These are phyloP conservation scores for Pyrgilauda ruficollis DNA, from an alignment of 2,113 vertebrate genomes.

Conservation along the genomic window DNA sequence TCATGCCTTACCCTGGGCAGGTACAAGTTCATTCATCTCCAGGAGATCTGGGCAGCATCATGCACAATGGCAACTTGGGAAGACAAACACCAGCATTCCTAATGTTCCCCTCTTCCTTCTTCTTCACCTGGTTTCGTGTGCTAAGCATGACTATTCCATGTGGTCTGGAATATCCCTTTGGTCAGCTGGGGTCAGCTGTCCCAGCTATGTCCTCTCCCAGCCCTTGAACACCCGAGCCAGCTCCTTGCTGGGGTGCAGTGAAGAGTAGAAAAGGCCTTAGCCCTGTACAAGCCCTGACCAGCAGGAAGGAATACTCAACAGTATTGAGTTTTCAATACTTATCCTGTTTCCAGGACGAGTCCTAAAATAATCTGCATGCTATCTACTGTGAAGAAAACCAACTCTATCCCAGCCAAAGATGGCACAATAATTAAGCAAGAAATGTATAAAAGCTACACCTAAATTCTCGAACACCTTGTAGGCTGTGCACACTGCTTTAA, in stretches of 20 bases:
- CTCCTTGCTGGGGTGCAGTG: rapidly evolving
- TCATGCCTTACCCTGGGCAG: not conserved
- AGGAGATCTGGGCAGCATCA: not conserved
- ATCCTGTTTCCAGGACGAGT: not conserved
- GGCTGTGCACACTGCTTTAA: not conserved
- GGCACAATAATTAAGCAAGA: not conserved
- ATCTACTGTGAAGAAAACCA: not conserved
- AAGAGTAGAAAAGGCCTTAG: not conserved
- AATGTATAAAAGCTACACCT: not conserved
- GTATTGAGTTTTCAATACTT: not conserved
- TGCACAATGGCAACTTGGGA: rapidly evolving
- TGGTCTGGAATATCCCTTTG: not conserved
- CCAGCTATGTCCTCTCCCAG: not conserved
- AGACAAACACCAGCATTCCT: not conserved
- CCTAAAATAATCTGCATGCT: rapidly evolving
- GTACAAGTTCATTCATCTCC: not conserved
- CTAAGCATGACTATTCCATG: not conserved
- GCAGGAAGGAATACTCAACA: not conserved
- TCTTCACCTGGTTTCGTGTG: not conserved
- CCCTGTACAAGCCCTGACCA: not conserved
- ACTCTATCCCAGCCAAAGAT: not conserved
- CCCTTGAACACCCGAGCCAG: not conserved
- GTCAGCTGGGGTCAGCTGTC: not conserved
- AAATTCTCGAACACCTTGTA: not conserved
- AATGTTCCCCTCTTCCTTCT: not conserved